Evolutionary conservation across 2,888 invertebrate genomes (phyloP).

Genomic region (Strigamia crassipes): DNA sequence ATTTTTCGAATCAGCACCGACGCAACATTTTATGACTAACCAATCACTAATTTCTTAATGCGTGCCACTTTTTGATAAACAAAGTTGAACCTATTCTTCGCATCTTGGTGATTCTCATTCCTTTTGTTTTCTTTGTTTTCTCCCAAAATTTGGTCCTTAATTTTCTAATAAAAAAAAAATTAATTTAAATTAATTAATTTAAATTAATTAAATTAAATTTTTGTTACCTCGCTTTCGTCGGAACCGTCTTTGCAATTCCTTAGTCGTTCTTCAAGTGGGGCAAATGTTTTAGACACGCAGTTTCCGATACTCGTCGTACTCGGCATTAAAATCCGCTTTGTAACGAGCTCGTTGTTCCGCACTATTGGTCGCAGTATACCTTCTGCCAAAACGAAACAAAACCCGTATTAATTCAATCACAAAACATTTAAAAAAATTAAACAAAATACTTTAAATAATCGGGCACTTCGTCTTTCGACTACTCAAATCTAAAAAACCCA

Average conservation of each 20-base stretch:
- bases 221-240: slow-evolving; percentile 68
- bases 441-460: slow-evolving; percentile 61
- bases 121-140: slow-evolving; percentile 76
- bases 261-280: slow-evolving; percentile 74
- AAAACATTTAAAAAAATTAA: not conserved
- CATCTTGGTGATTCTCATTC: slow-evolving; percentile 70
- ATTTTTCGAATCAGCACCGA: not conserved
- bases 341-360: slow-evolving; percentile 76
- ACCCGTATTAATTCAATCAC: not conserved
- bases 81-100: slow-evolving; percentile 81
- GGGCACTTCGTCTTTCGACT: slow-evolving; percentile 47
- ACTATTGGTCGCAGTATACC: slow-evolving; percentile 72
- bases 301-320: slow-evolving; percentile 83
- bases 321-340: slow-evolving; percentile 86
- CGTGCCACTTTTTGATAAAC: slow-evolving; percentile 90
- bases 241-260: slow-evolving; percentile 66
- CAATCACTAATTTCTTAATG: slow-evolving; percentile 85
- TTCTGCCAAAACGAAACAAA: slow-evolving; percentile 62
- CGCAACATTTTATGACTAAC: slow-evolving; percentile 70
- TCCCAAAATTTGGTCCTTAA: slow-evolving; percentile 78
- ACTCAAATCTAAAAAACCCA: not conserved
- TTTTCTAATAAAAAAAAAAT: slow-evolving; percentile 65
- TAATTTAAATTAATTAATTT: slow-evolving; percentile 44
- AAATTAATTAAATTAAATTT: not conserved
- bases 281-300: slow-evolving; percentile 80